phyloP scores from a whole-genome alignment of 2,113 vertebrate species.

The Sinosuthora webbiana region DNA sequence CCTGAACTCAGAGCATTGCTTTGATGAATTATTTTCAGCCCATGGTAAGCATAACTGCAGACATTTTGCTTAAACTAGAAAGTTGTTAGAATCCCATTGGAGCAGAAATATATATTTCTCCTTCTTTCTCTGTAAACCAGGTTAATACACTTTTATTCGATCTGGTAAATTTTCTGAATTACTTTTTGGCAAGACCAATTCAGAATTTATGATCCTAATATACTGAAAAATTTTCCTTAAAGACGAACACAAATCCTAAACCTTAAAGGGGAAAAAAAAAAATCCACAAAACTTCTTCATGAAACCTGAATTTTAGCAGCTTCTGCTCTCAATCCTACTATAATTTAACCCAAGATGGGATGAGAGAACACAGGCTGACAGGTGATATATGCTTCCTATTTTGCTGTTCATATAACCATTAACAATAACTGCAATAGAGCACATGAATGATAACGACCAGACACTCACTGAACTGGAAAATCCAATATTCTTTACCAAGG shows the following conservation, averaged over 20 bases:
- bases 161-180: neutral
- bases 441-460: neutral
- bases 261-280: neutral
- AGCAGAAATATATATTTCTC: neutral
- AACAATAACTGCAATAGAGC: neutral
- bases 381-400: neutral
- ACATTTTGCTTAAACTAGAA: neutral
- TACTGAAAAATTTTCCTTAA: neutral
- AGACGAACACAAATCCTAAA: neutral
- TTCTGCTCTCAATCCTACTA: neutral
- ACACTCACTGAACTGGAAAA: neutral
- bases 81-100: neutral
- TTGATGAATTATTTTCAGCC: neutral
- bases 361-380: neutral
- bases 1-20: neutral
- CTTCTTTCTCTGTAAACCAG: neutral
- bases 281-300: neutral
- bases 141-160: neutral
- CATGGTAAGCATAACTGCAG: neutral
- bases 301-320: neutral
- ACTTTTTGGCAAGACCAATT: neutral
- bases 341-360: neutral
- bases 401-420: neutral
- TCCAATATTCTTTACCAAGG: neutral
- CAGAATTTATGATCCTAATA: neutral